These are phyloP conservation scores for Drosophila longiperda DNA, from an alignment of 2,888 invertebrate species.

Conservation along the genomic window DNA sequence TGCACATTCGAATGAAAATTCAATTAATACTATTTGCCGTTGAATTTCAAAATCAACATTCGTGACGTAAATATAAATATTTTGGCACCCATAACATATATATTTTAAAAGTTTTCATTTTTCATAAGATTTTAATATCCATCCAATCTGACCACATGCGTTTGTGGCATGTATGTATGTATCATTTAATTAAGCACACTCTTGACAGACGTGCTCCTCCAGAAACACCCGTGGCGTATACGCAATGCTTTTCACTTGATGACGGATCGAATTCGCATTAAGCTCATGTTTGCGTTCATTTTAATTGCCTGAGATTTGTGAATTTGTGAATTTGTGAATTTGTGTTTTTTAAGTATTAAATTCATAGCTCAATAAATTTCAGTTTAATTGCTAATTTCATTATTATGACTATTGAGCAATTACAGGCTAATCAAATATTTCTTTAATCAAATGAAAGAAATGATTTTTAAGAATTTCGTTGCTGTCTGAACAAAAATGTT, in stretches of 20 bases:
- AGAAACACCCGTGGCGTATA: conserved; percentile 40
- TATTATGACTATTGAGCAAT: conserved; percentile 2
- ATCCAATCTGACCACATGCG: conserved; percentile 45
- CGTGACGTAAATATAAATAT: conserved; percentile 44
- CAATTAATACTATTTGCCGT: conserved; percentile 4
- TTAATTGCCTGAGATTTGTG: conserved; percentile 5
- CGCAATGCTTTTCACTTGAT: conserved; percentile 52
- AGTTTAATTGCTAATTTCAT: background rate
- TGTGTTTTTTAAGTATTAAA: conserved; percentile 1
- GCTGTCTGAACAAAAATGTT: conserved; percentile 15
- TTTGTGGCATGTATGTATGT: conserved; percentile 3
- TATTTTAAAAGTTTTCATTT: conserved; percentile 27
- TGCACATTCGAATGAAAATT: conserved; percentile 28
- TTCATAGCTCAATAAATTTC: conserved; percentile 2
- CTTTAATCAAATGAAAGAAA: conserved; percentile 31
- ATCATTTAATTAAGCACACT: conserved; percentile 40
- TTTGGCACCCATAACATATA: conserved; percentile 25
- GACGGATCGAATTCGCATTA: conserved; percentile 72
- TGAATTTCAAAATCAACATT: conserved; percentile 6
- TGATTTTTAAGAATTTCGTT: conserved; percentile 28
- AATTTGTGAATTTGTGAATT: conserved; percentile 18
- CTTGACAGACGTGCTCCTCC: conserved; percentile 38
- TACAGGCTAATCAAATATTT: background rate
- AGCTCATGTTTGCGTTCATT: conserved; percentile 56
- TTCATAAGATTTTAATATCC: conserved; percentile 25